Evolutionary conservation across 92 coral and sea anemone genomes (phyloP).

Genomic region (Porites evermanni): DNA sequence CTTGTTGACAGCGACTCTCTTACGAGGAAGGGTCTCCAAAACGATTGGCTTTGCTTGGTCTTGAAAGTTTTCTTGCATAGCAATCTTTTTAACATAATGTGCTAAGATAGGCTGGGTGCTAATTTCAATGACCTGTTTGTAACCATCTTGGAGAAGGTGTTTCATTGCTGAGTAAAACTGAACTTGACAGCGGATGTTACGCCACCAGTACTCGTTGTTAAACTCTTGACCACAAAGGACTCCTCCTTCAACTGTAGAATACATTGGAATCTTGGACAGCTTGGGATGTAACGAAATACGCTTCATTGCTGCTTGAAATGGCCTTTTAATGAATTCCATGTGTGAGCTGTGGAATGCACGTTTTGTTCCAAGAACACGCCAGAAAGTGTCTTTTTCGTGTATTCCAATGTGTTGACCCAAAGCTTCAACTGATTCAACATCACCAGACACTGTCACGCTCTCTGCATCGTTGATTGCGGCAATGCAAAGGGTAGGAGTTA

Average conservation of each 20-base stretch:
- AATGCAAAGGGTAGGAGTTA: constrained; percentile 58
- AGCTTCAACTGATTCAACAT: constrained; percentile 65
- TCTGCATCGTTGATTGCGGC: constrained; percentile 84
- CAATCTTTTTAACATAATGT: constrained; percentile 71
- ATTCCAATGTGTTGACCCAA: constrained; percentile 65
- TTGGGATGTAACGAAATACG: constrained; percentile 51
- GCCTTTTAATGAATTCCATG: constrained; percentile 72
- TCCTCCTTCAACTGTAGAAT: constrained; percentile 89
- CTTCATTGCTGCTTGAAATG: constrained; percentile 50
- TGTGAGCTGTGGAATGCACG: constrained; percentile 92
- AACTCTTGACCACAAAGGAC: constrained; percentile 60
- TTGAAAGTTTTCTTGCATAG: constrained; percentile 34
- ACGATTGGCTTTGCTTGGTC: constrained; percentile 36
- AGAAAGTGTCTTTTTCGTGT: constrained; percentile 53
- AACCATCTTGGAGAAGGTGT: constrained; percentile 71
- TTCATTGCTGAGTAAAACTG: constrained; percentile 72
- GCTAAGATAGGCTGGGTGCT: constrained; percentile 77
- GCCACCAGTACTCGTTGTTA: constrained; percentile 83
- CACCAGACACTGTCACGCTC: constrained; percentile 86
- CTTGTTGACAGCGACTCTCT: constrained; percentile 44
- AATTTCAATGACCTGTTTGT: constrained; percentile 73
- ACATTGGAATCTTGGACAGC: constrained; percentile 78
- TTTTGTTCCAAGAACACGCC: constrained; percentile 79
- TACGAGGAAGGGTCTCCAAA: constrained; percentile 76
- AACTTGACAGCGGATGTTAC: constrained; percentile 79